These are phyloP conservation scores for Tenebrosternarchus preto DNA, from an alignment of 2,113 vertebrate genomes.

Conservation along the genomic window DNA sequence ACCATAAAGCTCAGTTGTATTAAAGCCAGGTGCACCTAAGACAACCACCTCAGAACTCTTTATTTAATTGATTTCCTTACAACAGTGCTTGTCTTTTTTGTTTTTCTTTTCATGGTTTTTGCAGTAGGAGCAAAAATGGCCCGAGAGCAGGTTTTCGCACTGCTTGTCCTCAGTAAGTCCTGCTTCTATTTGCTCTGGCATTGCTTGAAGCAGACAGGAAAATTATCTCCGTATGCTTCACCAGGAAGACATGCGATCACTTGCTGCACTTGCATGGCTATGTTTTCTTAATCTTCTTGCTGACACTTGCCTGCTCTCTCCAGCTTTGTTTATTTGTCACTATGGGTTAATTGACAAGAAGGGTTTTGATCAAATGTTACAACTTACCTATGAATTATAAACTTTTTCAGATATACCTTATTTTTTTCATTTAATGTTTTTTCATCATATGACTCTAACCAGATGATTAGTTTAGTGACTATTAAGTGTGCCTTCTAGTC, in stretches of 20 bases:
- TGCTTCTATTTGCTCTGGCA: constrained; percentile 20
- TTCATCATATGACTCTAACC: not conserved
- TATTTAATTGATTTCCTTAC: not conserved
- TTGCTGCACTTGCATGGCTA: constrained; percentile 42
- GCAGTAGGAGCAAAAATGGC: constrained; percentile 24
- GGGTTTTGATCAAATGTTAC: not conserved
- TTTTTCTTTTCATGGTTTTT: not conserved
- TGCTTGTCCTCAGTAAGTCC: constrained; percentile 52
- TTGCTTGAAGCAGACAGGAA: constrained; percentile 38
- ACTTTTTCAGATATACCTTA: not conserved
- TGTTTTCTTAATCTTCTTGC: constrained; percentile 50
- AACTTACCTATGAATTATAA: not conserved
- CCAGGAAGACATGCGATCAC: constrained; percentile 51
- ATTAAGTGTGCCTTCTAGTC: not conserved
- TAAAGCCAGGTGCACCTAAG: no score
- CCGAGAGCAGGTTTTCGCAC: not conserved
- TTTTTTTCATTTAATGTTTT: not conserved
- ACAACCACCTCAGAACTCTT: not conserved
- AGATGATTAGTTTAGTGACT: not conserved
- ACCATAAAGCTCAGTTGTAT: no score
- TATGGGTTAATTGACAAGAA: not conserved
- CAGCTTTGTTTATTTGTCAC: not conserved
- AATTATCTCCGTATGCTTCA: constrained; percentile 22
- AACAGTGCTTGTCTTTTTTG: not conserved
- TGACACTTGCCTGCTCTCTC: constrained; percentile 48